A percentile compares a stretch with the other conserved stretches of the same genome.
These are phyloP conservation scores for Drosophila anomelani DNA, from an alignment of 2,888 invertebrate species.

Conservation along the genomic window DNA sequence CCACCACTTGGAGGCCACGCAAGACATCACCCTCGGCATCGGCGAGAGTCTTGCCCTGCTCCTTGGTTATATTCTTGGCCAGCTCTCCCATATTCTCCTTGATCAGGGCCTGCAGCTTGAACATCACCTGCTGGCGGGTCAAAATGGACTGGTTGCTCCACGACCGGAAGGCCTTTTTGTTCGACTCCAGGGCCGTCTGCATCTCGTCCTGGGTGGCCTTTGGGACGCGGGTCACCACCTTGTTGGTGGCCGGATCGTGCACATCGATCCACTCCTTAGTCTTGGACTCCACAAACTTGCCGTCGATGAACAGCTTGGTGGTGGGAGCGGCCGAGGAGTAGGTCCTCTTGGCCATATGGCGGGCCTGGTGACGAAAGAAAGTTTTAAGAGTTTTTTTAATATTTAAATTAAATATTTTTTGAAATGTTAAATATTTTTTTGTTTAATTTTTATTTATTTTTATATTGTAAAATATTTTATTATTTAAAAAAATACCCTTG, in stretches of 20 bases:
- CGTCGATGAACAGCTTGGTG: constrained; percentile 98
- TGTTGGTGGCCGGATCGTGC: constrained; percentile 97
- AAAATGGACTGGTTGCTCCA: constrained; percentile 97
- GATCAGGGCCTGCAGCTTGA: constrained; percentile 93
- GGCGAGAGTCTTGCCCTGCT: constrained; percentile 98
- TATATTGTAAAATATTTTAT: too few relatives aligned
- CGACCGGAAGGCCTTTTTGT: constrained; percentile 90
- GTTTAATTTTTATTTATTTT: too few relatives aligned
- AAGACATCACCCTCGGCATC: constrained; percentile 99
- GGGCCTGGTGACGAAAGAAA: constrained; percentile 60
- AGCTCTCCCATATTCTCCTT: constrained; percentile 94
- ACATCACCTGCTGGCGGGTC: constrained; percentile 96
- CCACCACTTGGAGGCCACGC: constrained; percentile 98
- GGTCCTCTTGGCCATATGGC: constrained; percentile 81
- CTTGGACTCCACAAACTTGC: constrained; percentile 96
- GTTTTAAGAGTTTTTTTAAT: too few relatives aligned
- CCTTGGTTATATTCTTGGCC: constrained; percentile 95
- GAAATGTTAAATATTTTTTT: too few relatives aligned
- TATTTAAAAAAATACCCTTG: too few relatives aligned
- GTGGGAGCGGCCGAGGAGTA: constrained; percentile 88
- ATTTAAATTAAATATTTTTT: too few relatives aligned
- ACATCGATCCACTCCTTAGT: constrained; percentile 97
- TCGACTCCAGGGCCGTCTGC: constrained; percentile 93
- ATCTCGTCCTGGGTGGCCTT: constrained; percentile 95
- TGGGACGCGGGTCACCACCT: constrained; percentile 93